Conservation (phyloP, 2,113 vertebrate genomes). For the Phalacrocorax aristotelis region DNA sequence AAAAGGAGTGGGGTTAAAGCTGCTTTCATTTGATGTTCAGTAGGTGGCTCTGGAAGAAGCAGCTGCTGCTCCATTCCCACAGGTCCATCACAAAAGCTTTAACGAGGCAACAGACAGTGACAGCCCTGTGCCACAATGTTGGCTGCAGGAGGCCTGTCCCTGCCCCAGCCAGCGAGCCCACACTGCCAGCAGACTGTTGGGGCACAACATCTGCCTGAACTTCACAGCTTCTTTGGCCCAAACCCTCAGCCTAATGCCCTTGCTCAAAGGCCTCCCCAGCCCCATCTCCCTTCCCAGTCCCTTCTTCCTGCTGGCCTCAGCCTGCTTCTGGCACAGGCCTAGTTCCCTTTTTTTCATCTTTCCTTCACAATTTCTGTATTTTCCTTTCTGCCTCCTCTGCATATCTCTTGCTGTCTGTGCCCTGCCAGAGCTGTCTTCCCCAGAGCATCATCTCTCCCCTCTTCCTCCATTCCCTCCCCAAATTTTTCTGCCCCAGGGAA, state of each 20-base stretch:
- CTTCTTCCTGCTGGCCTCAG: background rate
- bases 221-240: background rate
- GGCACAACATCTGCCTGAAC: background rate
- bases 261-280: background rate
- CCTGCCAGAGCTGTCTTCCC: background rate
- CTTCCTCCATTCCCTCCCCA: background rate
- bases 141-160: background rate
- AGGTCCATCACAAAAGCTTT: background rate
- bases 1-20: background rate
- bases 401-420: background rate
- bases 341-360: background rate
- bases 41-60: background rate
- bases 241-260: background rate
- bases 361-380: background rate
- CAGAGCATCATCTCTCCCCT: background rate
- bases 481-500: background rate
- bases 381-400: background rate
- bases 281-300: background rate
- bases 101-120: background rate
- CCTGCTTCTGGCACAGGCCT: background rate
- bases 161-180: background rate
- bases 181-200: rapidly evolving
- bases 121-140: background rate
- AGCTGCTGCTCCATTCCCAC: background rate
- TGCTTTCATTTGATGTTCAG: background rate